Evolutionary conservation across 2,888 invertebrate species (phyloP), one percentile per base, ranked within the genome.

Genomic region (Camponotus fellah): DNA sequence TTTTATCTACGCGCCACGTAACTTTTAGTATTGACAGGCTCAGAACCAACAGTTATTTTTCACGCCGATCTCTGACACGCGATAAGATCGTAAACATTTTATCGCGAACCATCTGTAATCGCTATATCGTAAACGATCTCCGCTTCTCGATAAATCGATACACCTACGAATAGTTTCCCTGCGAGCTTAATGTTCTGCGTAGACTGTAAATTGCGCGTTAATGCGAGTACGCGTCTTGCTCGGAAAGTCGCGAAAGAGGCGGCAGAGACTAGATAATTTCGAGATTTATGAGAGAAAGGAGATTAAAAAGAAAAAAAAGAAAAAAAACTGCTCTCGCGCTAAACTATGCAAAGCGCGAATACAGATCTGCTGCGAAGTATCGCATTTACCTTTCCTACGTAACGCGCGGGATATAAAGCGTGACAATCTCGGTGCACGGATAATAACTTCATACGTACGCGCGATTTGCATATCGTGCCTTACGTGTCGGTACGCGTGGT

Each of bases 391-490:
- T 12, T 62, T 34, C 5, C 17, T 43, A 43, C 1, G 21, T 26
- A 72, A 17, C 14, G 17, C 49, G 66, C 72, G 46, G 12, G 40
- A 32, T 34, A 58, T 60, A 43, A 53, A 56, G 43, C 80, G 65
- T 75, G 72, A 75, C 75, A 60, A 86, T 86, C 82, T 71, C 77
- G 53, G n/a, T 10, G 75, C 40, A 17, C 87, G 75, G 56, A 56
- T 88, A 88, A 88, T 88, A 88, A 86, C 88, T 88, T 82, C 43
- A 76, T 85, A 85, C 53, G 64, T 79, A 66, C 80, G 75, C 80
- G 53, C 80, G 64, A 82, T 86, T 86, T 86, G 88, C 88, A 86
- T 86, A 88, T 86, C 86, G 81, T 66, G 65, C 71, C 71, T 71
- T 77, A 53, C 56, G 72, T 72, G 77, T 71, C 53, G 56, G 72